phyloP scores from a whole-genome alignment of 2,888 invertebrate species.

The Folsomia manolachei region DNA sequence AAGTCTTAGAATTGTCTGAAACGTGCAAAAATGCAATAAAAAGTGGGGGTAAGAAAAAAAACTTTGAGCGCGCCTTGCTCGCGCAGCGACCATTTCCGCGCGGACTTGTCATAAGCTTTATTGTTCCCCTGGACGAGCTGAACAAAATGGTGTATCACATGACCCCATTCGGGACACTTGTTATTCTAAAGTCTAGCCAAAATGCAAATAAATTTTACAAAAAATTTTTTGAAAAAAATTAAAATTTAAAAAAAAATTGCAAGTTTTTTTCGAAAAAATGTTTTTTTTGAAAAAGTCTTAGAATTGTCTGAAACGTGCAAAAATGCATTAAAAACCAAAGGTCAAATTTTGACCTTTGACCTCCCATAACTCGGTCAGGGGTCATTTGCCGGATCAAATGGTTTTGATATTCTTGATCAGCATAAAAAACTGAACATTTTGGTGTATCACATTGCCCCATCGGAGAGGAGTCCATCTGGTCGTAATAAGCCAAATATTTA shows the following conservation, averaged over 20 bases:
- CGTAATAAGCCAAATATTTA: no score
- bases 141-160: background rate
- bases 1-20: background rate
- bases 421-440: background rate
- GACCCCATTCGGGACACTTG: background rate
- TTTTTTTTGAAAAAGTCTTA: background rate
- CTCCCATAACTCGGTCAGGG: background rate
- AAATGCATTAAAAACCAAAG: background rate
- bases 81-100: background rate
- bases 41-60: background rate
- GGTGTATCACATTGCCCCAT: background rate
- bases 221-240: background rate
- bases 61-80: background rate
- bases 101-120: background rate
- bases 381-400: background rate
- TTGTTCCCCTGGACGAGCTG: background rate
- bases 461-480: background rate
- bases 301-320: background rate
- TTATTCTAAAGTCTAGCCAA: no score
- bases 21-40: background rate
- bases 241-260: no score
- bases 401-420: background rate
- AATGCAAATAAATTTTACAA: no score
- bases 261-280: no score
- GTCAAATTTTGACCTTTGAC: background rate